Percentiles rank a stretch among this genome's conserved stretches.
Conservation (phyloP, 1,140 invertebrate species). For the Apis laboriosa region DNA sequence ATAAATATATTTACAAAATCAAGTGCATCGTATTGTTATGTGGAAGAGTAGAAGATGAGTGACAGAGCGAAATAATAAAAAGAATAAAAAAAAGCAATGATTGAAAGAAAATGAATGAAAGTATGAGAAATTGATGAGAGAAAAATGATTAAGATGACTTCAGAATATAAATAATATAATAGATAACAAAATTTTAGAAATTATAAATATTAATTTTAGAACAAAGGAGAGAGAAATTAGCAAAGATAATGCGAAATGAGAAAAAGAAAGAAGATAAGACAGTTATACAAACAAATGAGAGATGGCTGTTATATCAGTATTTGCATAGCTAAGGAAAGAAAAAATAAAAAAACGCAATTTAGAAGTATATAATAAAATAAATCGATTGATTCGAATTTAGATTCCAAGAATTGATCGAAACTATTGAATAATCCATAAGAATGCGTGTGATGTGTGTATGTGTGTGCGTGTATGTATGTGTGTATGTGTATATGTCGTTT, state of each 20-base stretch:
- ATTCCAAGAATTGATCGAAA: constrained; percentile 33
- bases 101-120: background rate
- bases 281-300: constrained; percentile 32
- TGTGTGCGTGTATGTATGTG: background rate
- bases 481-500: background rate
- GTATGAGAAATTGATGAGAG: background rate
- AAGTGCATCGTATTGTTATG: background rate
- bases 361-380: constrained; percentile 41
- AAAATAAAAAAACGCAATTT: constrained; percentile 47
- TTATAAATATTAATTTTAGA: constrained; percentile 56
- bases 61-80: background rate
- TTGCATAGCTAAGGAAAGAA: constrained; percentile 48
- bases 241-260: constrained; percentile 11
- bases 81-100: background rate
- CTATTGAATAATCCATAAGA: constrained; percentile 36
- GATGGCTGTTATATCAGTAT: constrained; percentile 68
- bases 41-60: background rate
- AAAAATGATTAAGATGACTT: constrained; percentile 25
- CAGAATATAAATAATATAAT: constrained; percentile 52
- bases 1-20: constrained; percentile 62
- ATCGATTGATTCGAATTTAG: background rate
- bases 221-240: constrained; percentile 22
- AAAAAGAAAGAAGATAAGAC: constrained; percentile 14
- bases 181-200: constrained; percentile 21
- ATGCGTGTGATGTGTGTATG: background rate